Evolutionary conservation across 2,888 invertebrate genomes (phyloP), one percentile per base, ranked within the genome.

Genomic region (Nomada fabriciana): DNA sequence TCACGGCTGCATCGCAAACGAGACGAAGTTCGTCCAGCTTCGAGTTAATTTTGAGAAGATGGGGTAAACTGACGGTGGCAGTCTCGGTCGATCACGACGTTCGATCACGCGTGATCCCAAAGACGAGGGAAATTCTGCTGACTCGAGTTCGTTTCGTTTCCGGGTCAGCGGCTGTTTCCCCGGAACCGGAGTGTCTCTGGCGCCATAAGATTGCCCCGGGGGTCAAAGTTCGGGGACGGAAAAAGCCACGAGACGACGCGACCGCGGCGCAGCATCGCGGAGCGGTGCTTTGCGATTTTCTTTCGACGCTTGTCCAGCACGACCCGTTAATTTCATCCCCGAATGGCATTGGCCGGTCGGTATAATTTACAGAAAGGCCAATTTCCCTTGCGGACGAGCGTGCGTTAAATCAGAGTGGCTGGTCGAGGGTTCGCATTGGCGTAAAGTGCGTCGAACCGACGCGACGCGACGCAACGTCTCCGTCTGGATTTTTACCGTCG

Each of bases 381-480:
- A 18, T 23, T 2, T 11, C 47, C 50, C 36, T 36, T 7, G 36
- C 36, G 36, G 36, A 36, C 36, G 36, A 5, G 36, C 36, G 36
- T 7, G 36, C 7, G 7, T 36, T 18, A 23, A 70, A 47, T 47
- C 43, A 43, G 47, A 29, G 23, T 20, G 20, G 13, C 57, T 25
- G 20, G 29, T 13, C 25, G 43, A 23, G 36, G 20, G 10, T 43
- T 47, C 60, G 29, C 43, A 47, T 36, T 43, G 74, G 64, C 42
- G 68, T 67, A 74, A 84, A 78, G 88, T 84, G 74, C 90, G 86
- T 89, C 86, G 90, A 88, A 90, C 88, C 73, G 82, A 68, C 83
- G 85, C 29, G 29, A 29, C 29, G 85, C 29, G 29, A 29, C 29
- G 29, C n/a, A 4, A 4, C 20, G 36, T 64, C 36, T 84, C 76